Conservation (phyloP, 2,113 vertebrate species). For the Romanogobio albipinnatus region DNA sequence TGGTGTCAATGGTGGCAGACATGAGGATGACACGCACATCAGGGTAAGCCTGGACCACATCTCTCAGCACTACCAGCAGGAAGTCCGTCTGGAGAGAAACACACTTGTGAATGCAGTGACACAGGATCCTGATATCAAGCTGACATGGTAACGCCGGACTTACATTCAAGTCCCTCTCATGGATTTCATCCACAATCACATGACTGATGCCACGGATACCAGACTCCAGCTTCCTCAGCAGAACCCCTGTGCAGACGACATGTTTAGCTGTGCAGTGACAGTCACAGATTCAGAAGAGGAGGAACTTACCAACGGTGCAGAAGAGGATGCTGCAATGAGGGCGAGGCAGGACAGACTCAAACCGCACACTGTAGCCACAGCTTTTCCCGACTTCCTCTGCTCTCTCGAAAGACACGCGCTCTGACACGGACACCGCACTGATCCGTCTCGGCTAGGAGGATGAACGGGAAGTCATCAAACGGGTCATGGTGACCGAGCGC, state of each 20-base stretch:
- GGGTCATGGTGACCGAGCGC: not conserved
- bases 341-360: conserved; percentile 92
- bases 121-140: not conserved
- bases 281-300: not conserved
- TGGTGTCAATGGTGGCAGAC: conserved; percentile 98
- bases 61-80: conserved; percentile 93
- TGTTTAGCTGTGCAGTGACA: not conserved
- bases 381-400: conserved; percentile 89
- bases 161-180: conserved; percentile 96
- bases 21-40: conserved; percentile 92
- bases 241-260: conserved; percentile 79
- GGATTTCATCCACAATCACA: conserved; percentile 97
- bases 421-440: conserved; percentile 94
- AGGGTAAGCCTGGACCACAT: conserved; percentile 90
- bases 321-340: conserved; percentile 94
- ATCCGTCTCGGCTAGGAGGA: conserved; percentile 87
- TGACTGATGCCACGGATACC: conserved; percentile 97
- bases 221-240: conserved; percentile 92
- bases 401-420: conserved; percentile 89
- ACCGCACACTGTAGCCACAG: conserved; percentile 96
- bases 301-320: conserved; percentile 91
- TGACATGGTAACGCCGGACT: conserved; percentile 65
- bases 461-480: not conserved
- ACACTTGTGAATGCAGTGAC: not conserved
- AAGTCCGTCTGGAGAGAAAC: conserved; percentile 86